Evolutionary conservation across 2,113 vertebrate genomes (phyloP).

Genomic region (Cariama cristata): DNA sequence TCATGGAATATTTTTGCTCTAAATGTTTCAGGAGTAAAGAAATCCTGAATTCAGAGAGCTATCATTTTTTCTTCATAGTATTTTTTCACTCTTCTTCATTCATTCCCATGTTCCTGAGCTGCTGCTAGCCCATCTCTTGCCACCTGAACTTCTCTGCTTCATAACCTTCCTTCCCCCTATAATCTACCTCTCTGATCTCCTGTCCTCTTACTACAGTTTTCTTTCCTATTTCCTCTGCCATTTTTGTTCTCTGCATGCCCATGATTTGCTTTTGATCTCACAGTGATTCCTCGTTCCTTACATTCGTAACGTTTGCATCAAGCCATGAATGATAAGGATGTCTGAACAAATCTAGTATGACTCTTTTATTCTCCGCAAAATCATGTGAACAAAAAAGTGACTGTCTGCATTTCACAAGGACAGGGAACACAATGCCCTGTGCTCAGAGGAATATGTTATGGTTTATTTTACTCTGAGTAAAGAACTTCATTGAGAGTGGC

Average conservation of each 20-base stretch:
- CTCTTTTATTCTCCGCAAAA: slow-evolving; percentile 26
- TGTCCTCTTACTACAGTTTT: not conserved
- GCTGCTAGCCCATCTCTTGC: not conserved
- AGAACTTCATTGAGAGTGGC: slow-evolving; percentile 20
- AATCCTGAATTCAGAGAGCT: not conserved
- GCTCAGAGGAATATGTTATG: not conserved
- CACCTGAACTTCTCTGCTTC: not conserved
- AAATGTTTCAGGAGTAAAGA: not conserved
- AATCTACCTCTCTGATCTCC: not conserved
- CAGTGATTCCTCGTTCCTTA: not conserved
- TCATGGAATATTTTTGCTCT: not conserved
- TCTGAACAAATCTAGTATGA: not conserved
- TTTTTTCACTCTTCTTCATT: not conserved
- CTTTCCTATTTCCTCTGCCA: not conserved
- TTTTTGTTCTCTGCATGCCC: not conserved
- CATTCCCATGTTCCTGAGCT: not conserved
- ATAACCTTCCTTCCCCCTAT: not conserved
- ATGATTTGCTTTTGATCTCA: not conserved
- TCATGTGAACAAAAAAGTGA: not conserved
- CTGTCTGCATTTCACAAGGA: slow-evolving; percentile 39
- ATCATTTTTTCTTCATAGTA: not conserved
- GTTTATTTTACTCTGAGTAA: slow-evolving; percentile 33
- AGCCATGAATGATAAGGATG: not conserved
- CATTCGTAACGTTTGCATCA: not conserved
- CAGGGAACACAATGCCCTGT: not conserved